Percentiles rank a stretch among this genome's conserved stretches.
Conservation (phyloP, 2,888 invertebrate genomes). For the Timema cristinae region DNA sequence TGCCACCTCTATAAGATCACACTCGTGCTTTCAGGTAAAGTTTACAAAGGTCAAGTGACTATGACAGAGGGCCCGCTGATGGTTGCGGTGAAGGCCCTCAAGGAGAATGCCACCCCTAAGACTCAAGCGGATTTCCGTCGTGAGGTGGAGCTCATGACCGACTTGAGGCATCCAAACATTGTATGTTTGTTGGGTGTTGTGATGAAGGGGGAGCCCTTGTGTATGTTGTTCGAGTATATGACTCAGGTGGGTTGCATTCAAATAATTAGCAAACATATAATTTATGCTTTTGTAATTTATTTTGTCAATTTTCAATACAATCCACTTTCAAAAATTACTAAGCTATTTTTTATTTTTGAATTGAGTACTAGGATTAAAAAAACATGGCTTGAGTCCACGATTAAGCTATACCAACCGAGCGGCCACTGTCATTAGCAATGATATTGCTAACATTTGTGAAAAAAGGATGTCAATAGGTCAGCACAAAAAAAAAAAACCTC, state of each 20-base stretch:
- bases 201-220: constrained; percentile 81
- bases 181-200: constrained; percentile 92
- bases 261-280: no score
- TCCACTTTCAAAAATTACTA: no score
- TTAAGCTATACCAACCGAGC: no score
- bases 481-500: no score
- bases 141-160: constrained; percentile 92
- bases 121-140: constrained; percentile 88
- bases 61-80: constrained; percentile 65
- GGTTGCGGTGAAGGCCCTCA: constrained; percentile 91
- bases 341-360: no score
- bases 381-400: no score
- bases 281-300: no score
- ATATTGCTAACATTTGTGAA: no score
- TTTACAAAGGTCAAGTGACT: constrained; percentile 87
- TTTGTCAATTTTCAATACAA: no score
- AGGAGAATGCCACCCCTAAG: constrained; percentile 88
- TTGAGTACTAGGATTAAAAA: no score
- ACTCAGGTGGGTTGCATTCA: constrained; percentile 53
- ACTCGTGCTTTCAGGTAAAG: constrained; percentile 60
- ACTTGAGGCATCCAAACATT: constrained; percentile 92
- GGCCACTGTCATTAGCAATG: no score
- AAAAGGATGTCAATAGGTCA: no score
- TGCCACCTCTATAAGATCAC: background rate
- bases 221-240: constrained; percentile 98